phyloP scores from a whole-genome alignment of 2,888 invertebrate species.

The Apotomis capreana region DNA sequence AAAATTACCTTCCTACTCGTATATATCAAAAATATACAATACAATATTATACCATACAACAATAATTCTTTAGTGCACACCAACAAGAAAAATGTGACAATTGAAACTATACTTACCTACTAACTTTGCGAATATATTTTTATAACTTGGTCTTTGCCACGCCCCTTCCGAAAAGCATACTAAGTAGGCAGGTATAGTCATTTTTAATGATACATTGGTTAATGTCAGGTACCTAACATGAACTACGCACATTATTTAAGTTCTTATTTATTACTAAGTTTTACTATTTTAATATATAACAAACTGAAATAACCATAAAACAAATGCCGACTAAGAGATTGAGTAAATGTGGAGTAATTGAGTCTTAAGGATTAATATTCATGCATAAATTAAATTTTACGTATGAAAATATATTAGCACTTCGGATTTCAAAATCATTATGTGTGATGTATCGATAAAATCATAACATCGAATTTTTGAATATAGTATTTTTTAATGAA shows the following conservation, averaged over 20 bases:
- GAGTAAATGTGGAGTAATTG: conserved; percentile 41
- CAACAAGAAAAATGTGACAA: too few species aligned
- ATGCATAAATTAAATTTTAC: conserved; percentile 61
- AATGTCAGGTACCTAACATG: conserved; percentile 37
- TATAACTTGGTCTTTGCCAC: neutral
- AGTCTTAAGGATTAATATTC: conserved; percentile 53
- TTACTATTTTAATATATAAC: conserved; percentile 32
- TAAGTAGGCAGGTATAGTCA: neutral
- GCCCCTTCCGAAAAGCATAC: neutral
- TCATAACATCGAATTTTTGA: too few species aligned
- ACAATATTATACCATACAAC: too few species aligned
- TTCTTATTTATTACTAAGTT: conserved; percentile 17
- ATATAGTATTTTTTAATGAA: too few species aligned
- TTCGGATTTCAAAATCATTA: too few species aligned
- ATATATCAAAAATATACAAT: too few species aligned
- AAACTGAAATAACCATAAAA: conserved; percentile 17
- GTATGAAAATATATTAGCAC: conserved; percentile 58
- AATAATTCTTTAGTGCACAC: too few species aligned
- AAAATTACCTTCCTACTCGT: too few species aligned
- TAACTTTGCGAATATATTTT: too few species aligned
- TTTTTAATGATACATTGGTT: conserved; percentile 3
- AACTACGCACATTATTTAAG: conserved; percentile 11
- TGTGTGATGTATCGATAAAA: too few species aligned
- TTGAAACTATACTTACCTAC: too few species aligned
- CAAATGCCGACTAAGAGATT: conserved; percentile 16